Percentiles rank a stretch among this genome's conserved stretches.
phyloP scores from a whole-genome alignment of 2,797 vertebrate genomes.

The Sciaenops ocellatus region DNA sequence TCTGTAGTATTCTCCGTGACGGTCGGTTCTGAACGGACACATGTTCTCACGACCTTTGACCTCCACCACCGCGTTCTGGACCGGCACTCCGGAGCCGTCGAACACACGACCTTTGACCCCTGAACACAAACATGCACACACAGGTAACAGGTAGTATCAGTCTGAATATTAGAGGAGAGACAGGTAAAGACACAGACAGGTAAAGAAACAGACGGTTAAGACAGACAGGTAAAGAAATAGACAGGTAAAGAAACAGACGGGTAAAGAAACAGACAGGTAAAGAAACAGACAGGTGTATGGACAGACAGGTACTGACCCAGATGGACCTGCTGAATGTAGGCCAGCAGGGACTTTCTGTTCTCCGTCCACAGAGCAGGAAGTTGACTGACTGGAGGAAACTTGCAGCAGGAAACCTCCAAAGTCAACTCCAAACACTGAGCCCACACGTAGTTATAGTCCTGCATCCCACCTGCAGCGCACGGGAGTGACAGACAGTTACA shows the following conservation, averaged over 20 bases:
- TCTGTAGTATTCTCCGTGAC: constrained; percentile 93
- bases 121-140: constrained; percentile 59
- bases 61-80: constrained; percentile 89
- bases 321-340: constrained; percentile 93
- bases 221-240: background rate
- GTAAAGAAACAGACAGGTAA: background rate
- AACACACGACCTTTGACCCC: constrained; percentile 95
- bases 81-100: constrained; percentile 80
- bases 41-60: constrained; percentile 87
- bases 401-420: constrained; percentile 94
- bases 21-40: constrained; percentile 90
- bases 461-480: constrained; percentile 92
- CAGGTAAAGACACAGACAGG: no score
- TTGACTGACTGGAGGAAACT: constrained; percentile 87
- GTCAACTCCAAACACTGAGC: constrained; percentile 95
- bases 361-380: constrained; percentile 89
- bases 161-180: background rate
- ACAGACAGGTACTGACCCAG: constrained; percentile 86
- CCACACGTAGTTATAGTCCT: constrained; percentile 97
- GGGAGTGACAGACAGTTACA: constrained; percentile 20
- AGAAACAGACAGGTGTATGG: background rate
- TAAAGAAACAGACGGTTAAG: no score
- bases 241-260: background rate
- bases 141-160: background rate
- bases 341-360: constrained; percentile 89